These are phyloP conservation scores for Daboia siamensis DNA, from an alignment of 2,113 vertebrate genomes.

Conservation along the genomic window DNA sequence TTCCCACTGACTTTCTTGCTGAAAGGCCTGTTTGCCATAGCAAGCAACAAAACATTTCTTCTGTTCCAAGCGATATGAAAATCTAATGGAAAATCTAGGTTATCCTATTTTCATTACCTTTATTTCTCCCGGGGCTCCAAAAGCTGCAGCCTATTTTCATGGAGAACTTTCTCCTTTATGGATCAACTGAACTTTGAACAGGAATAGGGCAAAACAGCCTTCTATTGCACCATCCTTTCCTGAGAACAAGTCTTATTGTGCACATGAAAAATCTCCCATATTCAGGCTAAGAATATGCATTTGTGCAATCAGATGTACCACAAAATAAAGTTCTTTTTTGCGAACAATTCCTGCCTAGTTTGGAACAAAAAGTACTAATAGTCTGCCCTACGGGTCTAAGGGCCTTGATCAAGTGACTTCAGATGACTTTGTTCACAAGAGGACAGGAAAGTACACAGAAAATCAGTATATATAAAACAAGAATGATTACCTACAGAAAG, in stretches of 20 bases:
- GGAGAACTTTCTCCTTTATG: not conserved
- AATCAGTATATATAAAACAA: not conserved
- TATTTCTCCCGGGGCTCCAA: not conserved
- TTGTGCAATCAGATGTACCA: not conserved
- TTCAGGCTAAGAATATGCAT: not conserved
- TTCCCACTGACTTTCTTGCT: fast-evolving
- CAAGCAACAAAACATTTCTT: not conserved
- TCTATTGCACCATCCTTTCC: not conserved
- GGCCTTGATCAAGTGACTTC: not conserved
- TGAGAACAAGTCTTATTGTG: no score
- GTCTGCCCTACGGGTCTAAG: not conserved
- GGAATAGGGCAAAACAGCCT: not conserved
- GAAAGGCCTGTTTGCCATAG: not conserved
- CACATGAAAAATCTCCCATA: not conserved
- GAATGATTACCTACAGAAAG: not conserved
- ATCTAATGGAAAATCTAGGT: not conserved
- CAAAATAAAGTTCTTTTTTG: not conserved
- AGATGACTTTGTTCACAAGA: not conserved
- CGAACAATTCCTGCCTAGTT: not conserved
- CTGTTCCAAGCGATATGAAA: not conserved
- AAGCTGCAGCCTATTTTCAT: not conserved
- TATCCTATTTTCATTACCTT: not conserved
- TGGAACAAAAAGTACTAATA: not conserved
- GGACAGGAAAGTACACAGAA: not conserved
- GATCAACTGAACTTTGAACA: not conserved